Conservation (phyloP, 2,888 invertebrate species). For the Sussaba pulchella region DNA sequence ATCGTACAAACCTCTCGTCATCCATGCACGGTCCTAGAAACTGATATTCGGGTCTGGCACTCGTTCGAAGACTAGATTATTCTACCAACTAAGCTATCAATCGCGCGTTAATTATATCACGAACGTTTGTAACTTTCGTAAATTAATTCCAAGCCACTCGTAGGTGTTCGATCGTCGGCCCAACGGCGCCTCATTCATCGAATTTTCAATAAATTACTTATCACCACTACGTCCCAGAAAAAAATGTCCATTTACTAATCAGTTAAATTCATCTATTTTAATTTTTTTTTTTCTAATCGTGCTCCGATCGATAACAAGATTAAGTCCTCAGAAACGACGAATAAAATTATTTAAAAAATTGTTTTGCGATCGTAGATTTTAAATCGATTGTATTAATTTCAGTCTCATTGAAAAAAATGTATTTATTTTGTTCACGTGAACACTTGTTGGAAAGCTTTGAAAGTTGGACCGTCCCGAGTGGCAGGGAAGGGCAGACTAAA, state of each 20-base stretch:
- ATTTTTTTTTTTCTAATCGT: no score
- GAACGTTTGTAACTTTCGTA: background rate
- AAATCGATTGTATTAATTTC: no score
- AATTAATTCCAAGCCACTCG: background rate
- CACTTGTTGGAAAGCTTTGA: constrained; percentile 64
- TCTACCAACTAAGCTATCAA: background rate
- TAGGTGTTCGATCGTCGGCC: background rate
- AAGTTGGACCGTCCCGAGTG: constrained; percentile 72
- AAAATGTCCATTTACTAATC: no score
- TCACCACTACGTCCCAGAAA: no score
- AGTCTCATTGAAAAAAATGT: background rate
- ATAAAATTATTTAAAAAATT: no score
- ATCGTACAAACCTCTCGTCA: constrained; percentile 76
- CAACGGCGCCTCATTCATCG: constrained; percentile 12
- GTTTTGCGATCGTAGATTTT: no score
- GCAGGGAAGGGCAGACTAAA: constrained; percentile 76
- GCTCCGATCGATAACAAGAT: background rate
- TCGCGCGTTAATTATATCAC: background rate
- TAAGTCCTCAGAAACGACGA: no score
- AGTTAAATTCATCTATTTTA: no score
- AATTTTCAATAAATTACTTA: no score
- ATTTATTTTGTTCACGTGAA: constrained; percentile 11
- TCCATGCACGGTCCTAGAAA: constrained; percentile 75
- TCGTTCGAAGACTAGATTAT: constrained; percentile 10
- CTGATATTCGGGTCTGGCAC: constrained; percentile 24